Base-by-base conservation (phyloP, 2,113 vertebrate species). In the Aepyceros melampus region DNA sequence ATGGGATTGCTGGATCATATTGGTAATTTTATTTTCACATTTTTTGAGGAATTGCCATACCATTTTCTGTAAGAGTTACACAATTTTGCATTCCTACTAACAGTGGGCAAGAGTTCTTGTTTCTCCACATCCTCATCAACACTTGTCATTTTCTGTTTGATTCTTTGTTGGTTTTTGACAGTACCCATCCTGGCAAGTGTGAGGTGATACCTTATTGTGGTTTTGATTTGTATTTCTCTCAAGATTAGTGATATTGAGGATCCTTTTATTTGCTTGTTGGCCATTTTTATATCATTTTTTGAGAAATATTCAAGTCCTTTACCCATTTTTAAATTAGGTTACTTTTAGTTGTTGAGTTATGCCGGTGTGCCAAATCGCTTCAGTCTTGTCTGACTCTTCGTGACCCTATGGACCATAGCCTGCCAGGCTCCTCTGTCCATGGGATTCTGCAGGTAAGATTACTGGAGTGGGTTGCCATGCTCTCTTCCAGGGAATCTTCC, bases 201-300 rank as follows among this genome's bases (percentile, higher is more conserved):
- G 33, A 85, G 17, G 11, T 79, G 62, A n/a, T 45, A 56, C 8
- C 53, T 82, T 60, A 14, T 31, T 91, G 49, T 78, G 47, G 45
- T 40, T 96, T 97, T 78, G 49, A 47, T 92, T 94, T 87, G n/a
- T 79, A 49, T 91, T 94, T 89, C 43, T 88, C 29, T 83, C 53
- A 83, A 47, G 25, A 67, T 58, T 55, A 83, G n/a, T 91, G 29
- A 62, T 76, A n/a, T 83, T 81, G 64, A 81, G 19, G 51, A 40
- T 60, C 31, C 87, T 92, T 95, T 90, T 25, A 81, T 64, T 19
- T 91, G 53, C 36, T 58, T 81, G 0, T 91, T 76, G 82, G 12
- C 51, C 31, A 11, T 90, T 87, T 67, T 23, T 94, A 16, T 92
- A 49, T 74, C 13, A 40, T 90, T 40, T 98, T 94, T 91, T 67